phyloP scores from a whole-genome alignment of 2,888 invertebrate genomes.

The Anoncus sp. region DNA sequence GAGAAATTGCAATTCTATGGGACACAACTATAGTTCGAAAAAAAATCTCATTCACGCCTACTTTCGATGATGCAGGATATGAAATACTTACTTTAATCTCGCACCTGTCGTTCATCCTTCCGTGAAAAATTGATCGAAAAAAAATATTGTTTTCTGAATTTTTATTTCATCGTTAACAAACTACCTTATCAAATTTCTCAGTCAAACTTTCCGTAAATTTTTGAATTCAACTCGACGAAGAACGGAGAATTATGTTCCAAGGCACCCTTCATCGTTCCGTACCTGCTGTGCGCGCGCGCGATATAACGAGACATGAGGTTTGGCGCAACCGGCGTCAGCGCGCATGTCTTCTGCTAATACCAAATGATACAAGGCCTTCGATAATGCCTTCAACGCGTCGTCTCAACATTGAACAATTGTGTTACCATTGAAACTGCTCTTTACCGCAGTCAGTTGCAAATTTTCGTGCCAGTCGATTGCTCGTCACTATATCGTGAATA shows the following conservation, averaged over 20 bases:
- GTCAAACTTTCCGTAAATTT: too few relatives aligned
- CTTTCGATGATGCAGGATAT: too few relatives aligned
- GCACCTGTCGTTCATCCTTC: too few relatives aligned
- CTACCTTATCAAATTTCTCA: too few relatives aligned
- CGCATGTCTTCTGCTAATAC: constrained; percentile 72
- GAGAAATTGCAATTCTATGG: too few relatives aligned
- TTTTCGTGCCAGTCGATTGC: constrained; percentile 18
- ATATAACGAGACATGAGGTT: constrained; percentile 1
- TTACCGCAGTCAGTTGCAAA: not conserved
- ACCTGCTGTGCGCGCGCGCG: constrained; percentile 58
- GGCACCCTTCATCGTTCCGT: constrained; percentile 27
- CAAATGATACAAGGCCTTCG: constrained; percentile 68
- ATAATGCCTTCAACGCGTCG: constrained; percentile 57
- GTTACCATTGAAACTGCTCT: constrained; percentile 53
- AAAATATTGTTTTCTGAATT: too few relatives aligned
- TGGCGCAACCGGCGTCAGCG: constrained; percentile 61
- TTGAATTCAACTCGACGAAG: not conserved
- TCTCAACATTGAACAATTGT: constrained; percentile 60
- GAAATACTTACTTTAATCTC: too few relatives aligned
- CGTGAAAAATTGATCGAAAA: too few relatives aligned
- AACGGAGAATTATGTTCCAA: not conserved
- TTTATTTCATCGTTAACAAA: too few relatives aligned
- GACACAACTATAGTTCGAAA: too few relatives aligned
- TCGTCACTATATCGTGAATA: not conserved
- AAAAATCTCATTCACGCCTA: too few relatives aligned